These are phyloP conservation scores for Falco peregrinus DNA, from an alignment of 2,797 vertebrate genomes.

Conservation along the genomic window DNA sequence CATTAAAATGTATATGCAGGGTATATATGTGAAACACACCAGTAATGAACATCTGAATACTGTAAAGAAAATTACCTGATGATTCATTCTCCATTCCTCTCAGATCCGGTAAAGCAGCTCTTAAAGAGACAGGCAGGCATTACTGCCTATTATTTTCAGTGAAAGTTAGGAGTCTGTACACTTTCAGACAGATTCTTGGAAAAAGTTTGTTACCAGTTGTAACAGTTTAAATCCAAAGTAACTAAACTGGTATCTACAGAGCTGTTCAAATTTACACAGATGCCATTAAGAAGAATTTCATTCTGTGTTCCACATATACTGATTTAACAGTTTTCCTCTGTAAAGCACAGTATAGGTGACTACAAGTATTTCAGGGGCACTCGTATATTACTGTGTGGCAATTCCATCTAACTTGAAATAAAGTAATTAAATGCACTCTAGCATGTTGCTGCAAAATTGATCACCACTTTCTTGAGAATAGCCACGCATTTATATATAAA, in stretches of 20 bases:
- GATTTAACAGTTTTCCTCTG: neutral
- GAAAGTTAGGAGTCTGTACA: neutral
- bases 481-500: neutral
- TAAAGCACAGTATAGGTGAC: neutral
- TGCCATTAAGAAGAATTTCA: neutral
- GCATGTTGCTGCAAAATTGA: neutral
- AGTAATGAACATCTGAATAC: neutral
- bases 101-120: neutral
- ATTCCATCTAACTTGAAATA: neutral
- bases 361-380: neutral
- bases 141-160: neutral
- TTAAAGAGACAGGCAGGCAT: neutral
- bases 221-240: neutral
- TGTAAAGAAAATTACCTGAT: neutral
- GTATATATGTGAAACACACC: neutral
- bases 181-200: neutral
- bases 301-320: neutral
- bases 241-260: neutral
- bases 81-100: neutral
- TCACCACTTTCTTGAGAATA: neutral
- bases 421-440: neutral
- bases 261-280: neutral
- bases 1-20: neutral
- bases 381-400: neutral
- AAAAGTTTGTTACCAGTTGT: neutral